Evolutionary conservation across 2,113 vertebrate species (phyloP).

Genomic region (Euleptes europaea): DNA sequence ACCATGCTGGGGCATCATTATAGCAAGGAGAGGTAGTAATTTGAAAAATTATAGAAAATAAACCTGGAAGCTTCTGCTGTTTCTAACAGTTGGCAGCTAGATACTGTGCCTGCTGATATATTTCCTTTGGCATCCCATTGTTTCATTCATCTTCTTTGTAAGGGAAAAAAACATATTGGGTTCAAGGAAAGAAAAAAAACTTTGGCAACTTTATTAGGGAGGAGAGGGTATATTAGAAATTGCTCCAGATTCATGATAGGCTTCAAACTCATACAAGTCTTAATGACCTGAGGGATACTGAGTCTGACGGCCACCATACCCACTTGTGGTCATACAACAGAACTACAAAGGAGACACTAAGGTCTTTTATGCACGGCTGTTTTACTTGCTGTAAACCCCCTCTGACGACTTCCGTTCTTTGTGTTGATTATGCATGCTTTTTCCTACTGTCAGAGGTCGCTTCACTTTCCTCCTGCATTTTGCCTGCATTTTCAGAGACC

Average conservation of each 20-base stretch:
- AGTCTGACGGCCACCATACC: too few relatives aligned
- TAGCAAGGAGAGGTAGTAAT: slow-evolving; percentile 39
- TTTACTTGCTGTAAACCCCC: too few relatives aligned
- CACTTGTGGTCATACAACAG: too few relatives aligned
- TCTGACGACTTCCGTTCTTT: too few relatives aligned
- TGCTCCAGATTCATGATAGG: background rate
- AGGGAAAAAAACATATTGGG: slow-evolving; percentile 7
- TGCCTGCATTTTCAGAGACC: too few relatives aligned
- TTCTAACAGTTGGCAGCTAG: slow-evolving; percentile 47
- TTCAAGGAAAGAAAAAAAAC: background rate
- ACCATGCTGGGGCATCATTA: slow-evolving; percentile 33
- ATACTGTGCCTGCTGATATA: slow-evolving; percentile 22
- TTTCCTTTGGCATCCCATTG: slow-evolving; percentile 9
- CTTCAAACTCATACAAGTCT: background rate
- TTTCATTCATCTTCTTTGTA: slow-evolving; percentile 13
- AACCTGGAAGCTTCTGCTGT: slow-evolving; percentile 8
- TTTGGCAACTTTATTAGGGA: background rate
- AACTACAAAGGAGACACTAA: too few relatives aligned
- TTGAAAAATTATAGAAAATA: slow-evolving; percentile 52
- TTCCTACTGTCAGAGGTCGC: too few relatives aligned
- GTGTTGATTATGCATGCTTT: too few relatives aligned
- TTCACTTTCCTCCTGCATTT: too few relatives aligned
- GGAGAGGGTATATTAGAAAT: background rate
- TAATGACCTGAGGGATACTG: too few relatives aligned
- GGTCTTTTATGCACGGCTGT: too few relatives aligned